A percentile compares a stretch with the other conserved stretches of the same genome.
These are phyloP conservation scores for Lepidocyrtoides sp. DNA, from an alignment of 2,888 invertebrate genomes.

Conservation along the genomic window DNA sequence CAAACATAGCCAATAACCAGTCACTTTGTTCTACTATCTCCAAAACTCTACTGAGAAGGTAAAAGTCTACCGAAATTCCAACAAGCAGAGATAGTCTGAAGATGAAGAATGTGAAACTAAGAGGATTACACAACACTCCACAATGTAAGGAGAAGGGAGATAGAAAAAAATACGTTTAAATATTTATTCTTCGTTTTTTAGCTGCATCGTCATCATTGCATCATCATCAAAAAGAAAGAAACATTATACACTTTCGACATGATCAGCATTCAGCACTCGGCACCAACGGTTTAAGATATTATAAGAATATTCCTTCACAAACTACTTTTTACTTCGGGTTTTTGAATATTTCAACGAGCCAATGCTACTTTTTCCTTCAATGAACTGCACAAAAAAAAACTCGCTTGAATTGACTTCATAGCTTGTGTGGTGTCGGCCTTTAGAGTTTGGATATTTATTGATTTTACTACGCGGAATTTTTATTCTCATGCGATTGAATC, in stretches of 20 bases:
- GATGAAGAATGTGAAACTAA: neutral
- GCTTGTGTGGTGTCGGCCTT: too few relatives aligned
- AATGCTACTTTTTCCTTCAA: slow-evolving; percentile 31
- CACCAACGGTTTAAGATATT: neutral
- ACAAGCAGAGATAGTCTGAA: neutral
- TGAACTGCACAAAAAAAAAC: neutral
- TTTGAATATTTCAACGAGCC: neutral
- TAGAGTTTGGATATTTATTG: too few relatives aligned
- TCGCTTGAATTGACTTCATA: neutral
- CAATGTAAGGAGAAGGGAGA: neutral
- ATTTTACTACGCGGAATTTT: too few relatives aligned
- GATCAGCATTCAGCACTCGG: neutral
- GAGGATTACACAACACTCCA: slow-evolving; percentile 35
- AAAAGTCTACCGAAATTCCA: neutral
- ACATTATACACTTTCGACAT: slow-evolving; percentile 29
- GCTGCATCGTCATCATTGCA: slow-evolving; percentile 39
- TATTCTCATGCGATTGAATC: too few relatives aligned
- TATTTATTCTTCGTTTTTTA: slow-evolving; percentile 28
- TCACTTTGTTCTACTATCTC: neutral
- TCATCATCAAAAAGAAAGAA: neutral
- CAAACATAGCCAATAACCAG: slow-evolving; percentile 13
- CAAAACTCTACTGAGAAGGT: slow-evolving; percentile 25
- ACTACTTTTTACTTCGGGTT: neutral
- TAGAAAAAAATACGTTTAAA: too few relatives aligned
- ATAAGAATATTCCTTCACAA: neutral